phyloP scores from a whole-genome alignment of 2,113 vertebrate genomes.

The Passer montanus region DNA sequence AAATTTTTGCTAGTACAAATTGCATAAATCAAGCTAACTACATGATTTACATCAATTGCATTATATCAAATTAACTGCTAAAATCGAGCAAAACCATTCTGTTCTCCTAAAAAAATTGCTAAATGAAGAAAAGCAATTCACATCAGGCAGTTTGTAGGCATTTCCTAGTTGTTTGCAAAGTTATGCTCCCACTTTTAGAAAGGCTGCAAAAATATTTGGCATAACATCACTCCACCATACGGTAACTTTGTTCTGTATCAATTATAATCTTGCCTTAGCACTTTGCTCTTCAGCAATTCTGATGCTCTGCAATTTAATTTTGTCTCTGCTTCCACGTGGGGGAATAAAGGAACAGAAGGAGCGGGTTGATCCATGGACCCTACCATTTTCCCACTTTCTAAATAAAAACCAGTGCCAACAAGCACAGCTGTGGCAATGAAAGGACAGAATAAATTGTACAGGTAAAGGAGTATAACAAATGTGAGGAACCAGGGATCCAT shows the following conservation, averaged over 20 bases:
- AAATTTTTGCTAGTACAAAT: conserved; percentile 44
- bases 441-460: neutral
- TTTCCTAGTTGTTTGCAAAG: conserved; percentile 30
- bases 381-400: neutral
- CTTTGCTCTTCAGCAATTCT: conserved; percentile 33
- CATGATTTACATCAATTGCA: conserved; percentile 43
- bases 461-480: neutral
- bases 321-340: neutral
- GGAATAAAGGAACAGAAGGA: conserved; percentile 16
- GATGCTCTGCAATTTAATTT: conserved; percentile 1
- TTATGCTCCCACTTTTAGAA: conserved; percentile 34
- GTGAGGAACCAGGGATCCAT: neutral
- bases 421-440: neutral
- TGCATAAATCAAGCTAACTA: conserved; percentile 54
- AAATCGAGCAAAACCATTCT: conserved; percentile 30
- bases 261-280: conserved; percentile 28
- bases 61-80: conserved; percentile 47
- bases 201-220: conserved; percentile 30
- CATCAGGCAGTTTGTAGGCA: conserved; percentile 42
- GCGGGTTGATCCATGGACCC: fast-evolving
- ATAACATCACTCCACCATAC: conserved; percentile 30
- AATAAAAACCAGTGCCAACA: neutral
- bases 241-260: conserved; percentile 24
- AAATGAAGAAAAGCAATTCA: conserved; percentile 39
- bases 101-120: conserved; percentile 16